Evolutionary conservation across 2,113 vertebrate species (phyloP), one percentile per base, ranked within the genome.

Genomic region (Alethe castanea): DNA sequence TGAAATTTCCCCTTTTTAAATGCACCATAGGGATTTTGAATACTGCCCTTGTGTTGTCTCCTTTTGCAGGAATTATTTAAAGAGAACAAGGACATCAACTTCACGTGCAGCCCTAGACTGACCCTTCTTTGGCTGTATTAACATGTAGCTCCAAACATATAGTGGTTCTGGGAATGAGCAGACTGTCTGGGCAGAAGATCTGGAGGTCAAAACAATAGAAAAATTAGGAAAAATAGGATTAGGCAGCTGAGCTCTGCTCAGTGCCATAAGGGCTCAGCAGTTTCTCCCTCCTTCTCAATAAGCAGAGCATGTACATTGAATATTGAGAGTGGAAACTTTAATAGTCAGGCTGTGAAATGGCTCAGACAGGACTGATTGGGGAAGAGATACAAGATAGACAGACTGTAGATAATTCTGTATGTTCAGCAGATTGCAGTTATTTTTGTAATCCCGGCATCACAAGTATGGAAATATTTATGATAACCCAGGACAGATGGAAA

Each of bases 401-500:
- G 88, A 69, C 76, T 89, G 74, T 14, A 95, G 89, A 94, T 94
- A 92, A 81, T 59, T 86, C 76, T 36, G n/a, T 86, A 36, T 77
- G 57, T 48, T 84, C 89, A 92, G 65, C 86, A 91, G 84, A 90
- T 84, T 95, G 86, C 48, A 85, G 73, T 79, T 79, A 65, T 72
- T 92, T 89, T 72, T 84, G 9, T 87, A 81, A 89, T 95, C 73
- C 66, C 2, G 5, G 8, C 81, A 85, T 53, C 81, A 80, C 57
- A 64, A 92, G 81, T 69, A 79, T 92, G 91, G 91, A 94, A 97
- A 90, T 89, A 42, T 81, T 97, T 97, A 80, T 53, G 81, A 53
- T 91, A 96, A 95, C 70, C n/a, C 57, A 53, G 84, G 77, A 91
- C 93, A 95, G 89, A 95, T 88, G 94, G 83, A 81, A 94, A 88